Conservation (phyloP, 2,888 invertebrate genomes). For the Euphydryas editha region DNA sequence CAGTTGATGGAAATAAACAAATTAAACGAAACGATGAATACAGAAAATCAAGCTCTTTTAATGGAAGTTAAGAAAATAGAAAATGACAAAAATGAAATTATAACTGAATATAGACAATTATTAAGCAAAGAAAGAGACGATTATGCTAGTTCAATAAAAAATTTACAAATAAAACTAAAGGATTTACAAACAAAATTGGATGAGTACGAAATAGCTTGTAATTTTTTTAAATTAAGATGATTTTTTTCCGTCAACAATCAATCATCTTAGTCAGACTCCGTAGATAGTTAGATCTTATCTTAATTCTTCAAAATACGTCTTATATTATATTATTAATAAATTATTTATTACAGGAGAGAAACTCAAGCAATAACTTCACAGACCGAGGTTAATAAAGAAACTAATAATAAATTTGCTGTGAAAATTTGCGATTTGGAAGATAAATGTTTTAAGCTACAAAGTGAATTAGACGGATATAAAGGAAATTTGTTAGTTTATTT, state of each 20-base stretch:
- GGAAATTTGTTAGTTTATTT: slow-evolving; percentile 76
- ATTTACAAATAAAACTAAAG: slow-evolving; percentile 60
- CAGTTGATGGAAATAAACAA: slow-evolving; percentile 52
- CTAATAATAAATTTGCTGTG: slow-evolving; percentile 68
- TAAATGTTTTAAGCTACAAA: slow-evolving; percentile 70
- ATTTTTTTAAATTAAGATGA: slow-evolving; percentile 9
- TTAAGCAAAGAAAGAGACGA: slow-evolving; percentile 79
- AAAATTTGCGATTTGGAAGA: slow-evolving; percentile 71
- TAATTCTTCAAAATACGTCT: slow-evolving; percentile 23
- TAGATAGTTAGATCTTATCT: slow-evolving; percentile 53
- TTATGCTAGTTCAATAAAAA: slow-evolving; percentile 63
- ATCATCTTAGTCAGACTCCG: slow-evolving; percentile 51
- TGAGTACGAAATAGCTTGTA: slow-evolving; percentile 53
- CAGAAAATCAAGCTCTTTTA: slow-evolving; percentile 74
- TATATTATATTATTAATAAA: slow-evolving; percentile 43
- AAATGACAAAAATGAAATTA: slow-evolving; percentile 66
- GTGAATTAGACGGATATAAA: slow-evolving; percentile 70
- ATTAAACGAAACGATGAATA: slow-evolving; percentile 57
- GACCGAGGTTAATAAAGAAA: slow-evolving; percentile 59
- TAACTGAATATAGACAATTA: slow-evolving; percentile 79
- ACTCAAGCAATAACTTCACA: slow-evolving; percentile 54
- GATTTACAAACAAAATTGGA: slow-evolving; percentile 66
- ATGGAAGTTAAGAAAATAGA: slow-evolving; percentile 68
- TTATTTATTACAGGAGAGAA: slow-evolving; percentile 61
- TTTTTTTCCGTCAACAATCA: slow-evolving; percentile 46